Base-by-base conservation (phyloP, 2,888 invertebrate genomes). In the Protonemura montana region DNA sequence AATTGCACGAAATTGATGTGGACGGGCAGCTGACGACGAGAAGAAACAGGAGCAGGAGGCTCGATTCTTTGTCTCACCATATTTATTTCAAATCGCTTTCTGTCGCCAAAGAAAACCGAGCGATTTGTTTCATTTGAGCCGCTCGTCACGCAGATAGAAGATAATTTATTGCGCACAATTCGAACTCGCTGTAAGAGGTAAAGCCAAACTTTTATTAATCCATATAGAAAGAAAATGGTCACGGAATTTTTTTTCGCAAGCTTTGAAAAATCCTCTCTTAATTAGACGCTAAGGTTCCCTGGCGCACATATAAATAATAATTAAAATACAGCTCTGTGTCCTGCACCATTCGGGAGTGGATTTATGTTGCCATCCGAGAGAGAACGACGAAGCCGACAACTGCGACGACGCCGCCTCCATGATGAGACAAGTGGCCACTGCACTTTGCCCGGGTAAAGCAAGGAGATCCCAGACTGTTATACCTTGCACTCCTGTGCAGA, bases 171-270 rank as follows among this genome's bases (percentile, higher is more conserved):
- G 35, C 35, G 10, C 59, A 59, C 2, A 59, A 59, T 59, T 59
- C 21, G 21, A 1, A 59, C 21, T 21, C 59, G 59, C 59, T 21
- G 59, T 2, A 59, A 59, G 59, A 10, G 59, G 21, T 10, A 10
- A 59, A 59, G 59, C 59, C 59, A 59, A 59, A 59, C 59, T 59
- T 59, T 3, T 59, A 59, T 59, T 59, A 59, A 59, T 59, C 59
- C 59, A 21, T 16, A 10, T 1, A 59, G 59, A 59, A 59, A 59
- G 59, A 59, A 59, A 59, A 21, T 59, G 59, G 59, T 59, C 21
- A 21, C 21, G 13, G 59, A 10, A n/a, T 21, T 59, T 59, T 3
- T 59, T 59, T 21, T 59, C 59, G 13, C 59, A 59, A 59, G 59
- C 59, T 59, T 59, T 59, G 59, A 10, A 59, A 59, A 59, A 21